Percentiles rank a stretch among this genome's conserved stretches.
Conservation (phyloP, 2,888 invertebrate species). For the Saturnia japonica region DNA sequence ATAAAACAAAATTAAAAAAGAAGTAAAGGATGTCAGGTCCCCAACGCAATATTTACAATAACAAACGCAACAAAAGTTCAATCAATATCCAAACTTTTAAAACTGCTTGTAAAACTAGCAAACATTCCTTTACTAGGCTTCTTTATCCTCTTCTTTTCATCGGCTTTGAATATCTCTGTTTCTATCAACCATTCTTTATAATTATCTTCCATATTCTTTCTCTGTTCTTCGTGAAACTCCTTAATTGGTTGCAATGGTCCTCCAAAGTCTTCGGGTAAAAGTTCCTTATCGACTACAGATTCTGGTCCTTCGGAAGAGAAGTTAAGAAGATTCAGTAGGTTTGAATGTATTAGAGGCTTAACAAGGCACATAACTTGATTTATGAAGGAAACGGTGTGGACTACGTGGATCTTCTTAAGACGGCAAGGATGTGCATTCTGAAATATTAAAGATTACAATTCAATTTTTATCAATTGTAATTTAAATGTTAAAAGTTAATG, state of each 20-base stretch:
- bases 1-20: conserved; percentile 3
- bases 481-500: too few relatives aligned
- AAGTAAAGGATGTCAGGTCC: conserved; percentile 46
- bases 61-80: conserved; percentile 40
- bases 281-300: conserved; percentile 68
- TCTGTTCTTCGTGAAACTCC: conserved; percentile 80
- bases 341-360: conserved; percentile 84
- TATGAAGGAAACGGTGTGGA: conserved; percentile 85
- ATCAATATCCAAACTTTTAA: conserved; percentile 76
- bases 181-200: conserved; percentile 85
- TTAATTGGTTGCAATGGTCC: conserved; percentile 80
- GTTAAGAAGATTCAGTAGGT: conserved; percentile 82
- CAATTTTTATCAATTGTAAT: background rate
- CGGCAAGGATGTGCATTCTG: conserved; percentile 86
- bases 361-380: conserved; percentile 86
- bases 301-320: conserved; percentile 80
- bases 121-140: conserved; percentile 77
- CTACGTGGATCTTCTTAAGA: conserved; percentile 84
- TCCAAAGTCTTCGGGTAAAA: conserved; percentile 82
- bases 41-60: conserved; percentile 35
- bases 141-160: conserved; percentile 73
- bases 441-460: conserved; percentile 7
- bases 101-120: conserved; percentile 74
- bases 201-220: conserved; percentile 79
- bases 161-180: conserved; percentile 79